Base-by-base conservation (phyloP, 2,797 vertebrate genomes). In the Steatocranus sp. region DNA sequence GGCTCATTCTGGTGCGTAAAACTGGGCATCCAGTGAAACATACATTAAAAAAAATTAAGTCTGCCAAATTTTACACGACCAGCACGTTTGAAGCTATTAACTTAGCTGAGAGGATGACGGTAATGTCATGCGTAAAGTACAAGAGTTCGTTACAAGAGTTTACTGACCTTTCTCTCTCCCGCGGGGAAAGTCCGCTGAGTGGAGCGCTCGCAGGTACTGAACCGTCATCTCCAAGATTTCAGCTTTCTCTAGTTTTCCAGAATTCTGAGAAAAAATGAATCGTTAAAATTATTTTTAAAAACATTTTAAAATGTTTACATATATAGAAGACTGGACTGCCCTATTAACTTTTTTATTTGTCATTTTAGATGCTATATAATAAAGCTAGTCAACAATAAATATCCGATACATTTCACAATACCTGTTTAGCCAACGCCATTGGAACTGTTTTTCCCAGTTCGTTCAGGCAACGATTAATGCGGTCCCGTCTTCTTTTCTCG, bases 171-270 rank as follows among this genome's bases (percentile, higher is more conserved):
- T 99, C 88, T 99, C 98, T 95, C 98, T 96, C 11, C 98, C 98
- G 3, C 98, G 96, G 23, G 98, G 98, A 66, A 99, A 98, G 90
- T 99, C 98, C 0, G 98, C 97, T 0, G 98, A 97, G 90, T 99
- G 98, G 48, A 99, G 95, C 32, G 98, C 98, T 80, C 98, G 94
- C 86, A 99, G 94, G 89, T 99, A 99, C 92, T 99, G 98, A 15
- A 99, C 98, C 0, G 98, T 99, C 98, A 99, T 99, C 93, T 99
- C 98, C 89, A 99, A 93, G 91, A 99, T 99, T 92, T 99, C 98
- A 7, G 98, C 98, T 76, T 99, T 99, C 91, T 99, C 98, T 82
- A 99, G 95, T 92, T 99, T 99, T 23, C 98, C 98, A 27, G 98
- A 98, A 87, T 97, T 99, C 98, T 99, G 85, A 18, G 51, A 83